Conservation (phyloP, 2,888 invertebrate genomes). For the Pandemis heparana region DNA sequence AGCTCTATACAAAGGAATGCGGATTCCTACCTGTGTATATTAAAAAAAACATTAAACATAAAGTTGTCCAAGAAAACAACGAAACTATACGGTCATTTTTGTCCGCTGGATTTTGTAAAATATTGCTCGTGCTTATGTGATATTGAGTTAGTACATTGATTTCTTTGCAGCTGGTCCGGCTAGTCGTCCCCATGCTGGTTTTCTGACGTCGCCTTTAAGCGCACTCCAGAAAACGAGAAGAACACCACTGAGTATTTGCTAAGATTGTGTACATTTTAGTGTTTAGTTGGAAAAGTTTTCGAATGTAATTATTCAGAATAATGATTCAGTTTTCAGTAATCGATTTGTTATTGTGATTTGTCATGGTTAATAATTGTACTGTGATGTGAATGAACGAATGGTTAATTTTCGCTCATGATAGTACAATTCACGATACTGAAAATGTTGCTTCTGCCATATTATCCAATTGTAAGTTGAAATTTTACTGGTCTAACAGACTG, state of each 20-base stretch:
- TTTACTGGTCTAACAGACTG: conserved; percentile 31
- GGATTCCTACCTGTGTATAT: conserved; percentile 47
- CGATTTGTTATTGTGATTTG: conserved; percentile 11
- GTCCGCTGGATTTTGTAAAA: background rate
- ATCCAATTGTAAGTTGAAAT: conserved; percentile 30
- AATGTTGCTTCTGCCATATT: conserved; percentile 41
- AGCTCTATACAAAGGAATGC: conserved; percentile 51
- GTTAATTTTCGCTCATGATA: conserved; percentile 12
- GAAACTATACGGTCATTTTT: background rate
- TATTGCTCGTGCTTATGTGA: background rate
- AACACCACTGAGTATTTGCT: conserved; percentile 35
- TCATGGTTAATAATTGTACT: conserved; percentile 14
- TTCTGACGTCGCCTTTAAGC: conserved; percentile 45
- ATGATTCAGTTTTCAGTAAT: conserved; percentile 16
- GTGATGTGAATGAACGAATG: background rate
- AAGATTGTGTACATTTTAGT: conserved; percentile 42
- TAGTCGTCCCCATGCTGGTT: conserved; percentile 35
- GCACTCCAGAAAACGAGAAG: conserved; percentile 43
- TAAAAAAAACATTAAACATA: conserved; percentile 21
- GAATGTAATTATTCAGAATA: conserved; percentile 28
- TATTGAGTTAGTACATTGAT: background rate
- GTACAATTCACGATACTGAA: conserved; percentile 16
- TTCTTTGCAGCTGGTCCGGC: conserved; percentile 48
- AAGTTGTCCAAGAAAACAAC: background rate
- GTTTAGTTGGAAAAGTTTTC: conserved; percentile 18